Percentiles rank a stretch among this genome's conserved stretches.
Evolutionary conservation across 2,797 vertebrate genomes (phyloP).

Genomic region (Spheniscus humboldti): DNA sequence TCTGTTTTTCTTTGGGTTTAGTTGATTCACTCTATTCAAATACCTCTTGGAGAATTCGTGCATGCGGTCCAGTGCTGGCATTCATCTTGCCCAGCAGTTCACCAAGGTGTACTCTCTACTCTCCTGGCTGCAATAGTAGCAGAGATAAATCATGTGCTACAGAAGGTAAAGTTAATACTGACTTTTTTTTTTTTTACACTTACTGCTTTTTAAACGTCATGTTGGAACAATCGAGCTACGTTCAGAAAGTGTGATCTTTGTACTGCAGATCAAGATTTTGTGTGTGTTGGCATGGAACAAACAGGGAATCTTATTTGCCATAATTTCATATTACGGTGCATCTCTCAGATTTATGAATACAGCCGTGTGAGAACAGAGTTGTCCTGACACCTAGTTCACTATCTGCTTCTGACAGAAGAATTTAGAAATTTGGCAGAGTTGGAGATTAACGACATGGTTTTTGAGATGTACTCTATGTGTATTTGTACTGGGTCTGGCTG

Average conservation of each 20-base stretch:
- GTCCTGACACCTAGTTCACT: neutral
- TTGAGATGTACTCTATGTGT: neutral
- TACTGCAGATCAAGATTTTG: neutral
- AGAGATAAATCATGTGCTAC: slow-evolving; percentile 80
- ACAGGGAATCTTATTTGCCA: neutral
- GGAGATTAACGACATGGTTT: accelerated
- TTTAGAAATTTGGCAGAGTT: neutral
- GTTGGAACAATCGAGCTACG: neutral
- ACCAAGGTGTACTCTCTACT: slow-evolving; percentile 82
- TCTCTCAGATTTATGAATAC: neutral
- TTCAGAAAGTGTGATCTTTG: neutral
- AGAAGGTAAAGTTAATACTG: slow-evolving; percentile 78
- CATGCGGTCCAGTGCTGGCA: slow-evolving; percentile 74
- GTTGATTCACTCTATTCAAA: slow-evolving; percentile 80
- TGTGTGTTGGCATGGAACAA: neutral
- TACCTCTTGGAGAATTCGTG: slow-evolving; percentile 82
- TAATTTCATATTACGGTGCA: neutral
- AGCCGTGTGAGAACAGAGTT: neutral
- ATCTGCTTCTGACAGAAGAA: neutral
- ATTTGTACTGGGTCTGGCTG: neutral
- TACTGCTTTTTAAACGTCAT: neutral
- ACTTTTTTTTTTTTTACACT: neutral
- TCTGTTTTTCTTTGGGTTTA: slow-evolving; percentile 51
- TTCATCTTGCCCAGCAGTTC: slow-evolving; percentile 58
- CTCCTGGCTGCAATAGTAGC: slow-evolving; percentile 84